Conservation (phyloP, 2,888 invertebrate genomes). For the Heliconius aoede region DNA sequence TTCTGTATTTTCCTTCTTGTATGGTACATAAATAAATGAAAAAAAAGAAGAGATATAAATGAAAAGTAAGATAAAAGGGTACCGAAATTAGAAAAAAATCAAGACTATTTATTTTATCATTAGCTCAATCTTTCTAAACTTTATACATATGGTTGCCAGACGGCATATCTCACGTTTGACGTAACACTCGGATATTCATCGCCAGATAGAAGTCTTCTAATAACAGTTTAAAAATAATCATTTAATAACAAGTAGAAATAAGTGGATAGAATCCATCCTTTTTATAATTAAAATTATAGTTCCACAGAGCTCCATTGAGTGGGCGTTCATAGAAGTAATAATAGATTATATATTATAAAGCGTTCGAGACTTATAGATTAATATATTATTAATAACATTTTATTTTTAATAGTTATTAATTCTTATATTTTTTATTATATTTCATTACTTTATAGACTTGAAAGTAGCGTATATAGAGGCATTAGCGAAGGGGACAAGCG, state of each 20-base stretch:
- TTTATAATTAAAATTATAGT: slow-evolving; percentile 78
- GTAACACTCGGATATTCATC: slow-evolving; percentile 37
- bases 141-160: slow-evolving; percentile 44
- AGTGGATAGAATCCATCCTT: slow-evolving; percentile 65
- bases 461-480: too few species aligned
- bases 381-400: slow-evolving; percentile 23
- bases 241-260: slow-evolving; percentile 13
- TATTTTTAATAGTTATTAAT: slow-evolving; percentile 7
- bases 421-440: not conserved
- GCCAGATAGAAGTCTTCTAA: slow-evolving; percentile 41
- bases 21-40: too few species aligned
- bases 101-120: slow-evolving; percentile 38
- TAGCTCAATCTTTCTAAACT: slow-evolving; percentile 39
- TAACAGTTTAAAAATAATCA: slow-evolving; percentile 43
- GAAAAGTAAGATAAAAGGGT: not conserved
- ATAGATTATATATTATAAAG: slow-evolving; percentile 2
- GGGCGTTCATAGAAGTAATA: slow-evolving; percentile 18
- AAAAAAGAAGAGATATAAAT: too few species aligned
- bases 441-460: not conserved
- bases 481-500: too few species aligned
- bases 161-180: slow-evolving; percentile 38
- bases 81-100: slow-evolving; percentile 26
- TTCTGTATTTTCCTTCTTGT: too few species aligned
- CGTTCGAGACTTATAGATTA: not conserved
- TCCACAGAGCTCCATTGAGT: slow-evolving; percentile 52